Percentiles rank a stretch among this genome's conserved stretches.
phyloP scores from a whole-genome alignment of 2,113 vertebrate species.

The Hystrix brachyura region DNA sequence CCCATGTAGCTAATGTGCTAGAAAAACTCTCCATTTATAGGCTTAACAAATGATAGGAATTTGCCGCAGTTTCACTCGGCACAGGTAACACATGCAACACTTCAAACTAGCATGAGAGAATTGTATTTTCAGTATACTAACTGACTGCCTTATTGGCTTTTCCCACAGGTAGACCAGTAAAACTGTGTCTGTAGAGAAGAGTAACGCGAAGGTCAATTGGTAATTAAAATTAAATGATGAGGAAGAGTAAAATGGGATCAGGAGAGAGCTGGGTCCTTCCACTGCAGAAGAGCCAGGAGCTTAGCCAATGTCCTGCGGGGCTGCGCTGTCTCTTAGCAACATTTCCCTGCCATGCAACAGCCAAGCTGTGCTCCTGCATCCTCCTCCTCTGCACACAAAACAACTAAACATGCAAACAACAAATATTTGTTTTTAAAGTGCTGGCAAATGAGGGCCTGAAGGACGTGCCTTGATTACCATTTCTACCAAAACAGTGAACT shows the following conservation, averaged over 20 bases:
- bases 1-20: background rate
- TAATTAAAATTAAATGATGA: conserved; percentile 44
- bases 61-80: background rate
- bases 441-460: background rate
- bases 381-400: accelerated
- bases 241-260: background rate
- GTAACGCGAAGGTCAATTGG: background rate
- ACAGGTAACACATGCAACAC: background rate
- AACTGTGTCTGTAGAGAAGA: conserved; percentile 23
- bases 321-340: background rate
- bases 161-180: background rate
- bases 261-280: background rate
- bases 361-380: accelerated
- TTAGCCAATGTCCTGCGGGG: background rate
- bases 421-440: background rate
- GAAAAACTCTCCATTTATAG: background rate
- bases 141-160: background rate
- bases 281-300: background rate
- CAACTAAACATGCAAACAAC: background rate
- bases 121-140: background rate
- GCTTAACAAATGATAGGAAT: background rate
- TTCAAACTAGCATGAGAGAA: background rate
- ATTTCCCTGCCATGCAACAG: background rate
- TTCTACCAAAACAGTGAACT: background rate
- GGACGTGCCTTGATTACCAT: background rate